Percentiles rank a stretch among this genome's conserved stretches.
Evolutionary conservation across 2,113 vertebrate species (phyloP).

Genomic region (Melanerpes formicivorus): DNA sequence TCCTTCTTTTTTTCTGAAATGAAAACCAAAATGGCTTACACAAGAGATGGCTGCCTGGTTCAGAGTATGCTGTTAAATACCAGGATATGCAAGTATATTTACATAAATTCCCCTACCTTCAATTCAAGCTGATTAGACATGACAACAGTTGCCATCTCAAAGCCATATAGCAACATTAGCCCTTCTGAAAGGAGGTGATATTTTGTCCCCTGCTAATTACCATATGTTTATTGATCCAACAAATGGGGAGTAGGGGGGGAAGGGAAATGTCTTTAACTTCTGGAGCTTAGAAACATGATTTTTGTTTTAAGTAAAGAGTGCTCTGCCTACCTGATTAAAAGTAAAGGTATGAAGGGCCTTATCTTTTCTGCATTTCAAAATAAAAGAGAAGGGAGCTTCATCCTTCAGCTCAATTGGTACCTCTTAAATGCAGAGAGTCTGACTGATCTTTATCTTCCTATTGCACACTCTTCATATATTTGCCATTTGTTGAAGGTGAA

Average conservation of each 20-base stretch:
- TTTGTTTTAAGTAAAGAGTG: neutral
- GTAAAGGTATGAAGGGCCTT: neutral
- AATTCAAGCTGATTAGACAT: neutral
- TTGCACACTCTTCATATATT: neutral
- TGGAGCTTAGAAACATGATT: neutral
- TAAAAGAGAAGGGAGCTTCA: neutral
- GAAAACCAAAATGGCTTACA: neutral
- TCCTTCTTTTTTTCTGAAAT: neutral
- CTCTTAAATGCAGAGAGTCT: neutral
- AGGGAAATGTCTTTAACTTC: neutral
- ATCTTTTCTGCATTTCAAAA: neutral
- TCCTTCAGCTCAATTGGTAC: neutral
- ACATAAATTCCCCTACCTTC: neutral
- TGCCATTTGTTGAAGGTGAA: neutral
- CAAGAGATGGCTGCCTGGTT: neutral
- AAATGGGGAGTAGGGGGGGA: neutral
- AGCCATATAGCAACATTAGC: neutral
- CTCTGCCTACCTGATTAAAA: neutral
- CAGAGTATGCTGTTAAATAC: neutral
- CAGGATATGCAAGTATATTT: neutral
- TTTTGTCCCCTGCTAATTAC: conserved; percentile 12
- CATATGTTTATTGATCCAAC: neutral
- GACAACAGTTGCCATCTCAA: neutral
- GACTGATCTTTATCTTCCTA: neutral
- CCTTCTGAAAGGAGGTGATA: neutral